Percentiles rank a stretch among this genome's conserved stretches.
Conservation (phyloP, 2,113 vertebrate genomes). For the Solea solea region DNA sequence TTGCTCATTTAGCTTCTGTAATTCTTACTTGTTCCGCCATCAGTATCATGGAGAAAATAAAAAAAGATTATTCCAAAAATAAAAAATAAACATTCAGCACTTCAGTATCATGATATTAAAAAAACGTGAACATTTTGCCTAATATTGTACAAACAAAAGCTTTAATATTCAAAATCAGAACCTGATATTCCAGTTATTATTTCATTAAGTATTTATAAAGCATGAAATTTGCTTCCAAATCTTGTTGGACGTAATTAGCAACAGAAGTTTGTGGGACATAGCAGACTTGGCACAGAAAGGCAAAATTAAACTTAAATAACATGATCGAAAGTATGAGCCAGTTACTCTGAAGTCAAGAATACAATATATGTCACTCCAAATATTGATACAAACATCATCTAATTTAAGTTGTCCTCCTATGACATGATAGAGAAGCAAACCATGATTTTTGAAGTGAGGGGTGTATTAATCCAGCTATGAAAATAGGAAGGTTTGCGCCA, state of each 20-base stretch:
- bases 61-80: neutral
- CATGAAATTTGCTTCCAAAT: too few relatives aligned
- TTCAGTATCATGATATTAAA: neutral
- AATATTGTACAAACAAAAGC: neutral
- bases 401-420: too few relatives aligned
- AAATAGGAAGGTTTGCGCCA: constrained; percentile 31
- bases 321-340: too few relatives aligned
- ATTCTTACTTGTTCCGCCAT: neutral
- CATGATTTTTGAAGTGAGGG: neutral
- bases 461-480: constrained; percentile 28
- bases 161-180: neutral
- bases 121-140: neutral
- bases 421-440: too few relatives aligned
- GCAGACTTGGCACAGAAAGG: neutral
- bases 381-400: too few relatives aligned
- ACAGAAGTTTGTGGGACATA: too few relatives aligned
- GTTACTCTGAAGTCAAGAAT: too few relatives aligned
- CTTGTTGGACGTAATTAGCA: too few relatives aligned
- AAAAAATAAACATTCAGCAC: neutral
- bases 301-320: neutral
- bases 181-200: neutral
- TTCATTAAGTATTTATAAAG: neutral
- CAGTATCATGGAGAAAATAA: neutral
- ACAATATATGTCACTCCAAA: too few relatives aligned
- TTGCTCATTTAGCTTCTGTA: too few relatives aligned